Evolutionary conservation across 2,888 invertebrate genomes (phyloP).

Genomic region (Blastobasis adustella): DNA sequence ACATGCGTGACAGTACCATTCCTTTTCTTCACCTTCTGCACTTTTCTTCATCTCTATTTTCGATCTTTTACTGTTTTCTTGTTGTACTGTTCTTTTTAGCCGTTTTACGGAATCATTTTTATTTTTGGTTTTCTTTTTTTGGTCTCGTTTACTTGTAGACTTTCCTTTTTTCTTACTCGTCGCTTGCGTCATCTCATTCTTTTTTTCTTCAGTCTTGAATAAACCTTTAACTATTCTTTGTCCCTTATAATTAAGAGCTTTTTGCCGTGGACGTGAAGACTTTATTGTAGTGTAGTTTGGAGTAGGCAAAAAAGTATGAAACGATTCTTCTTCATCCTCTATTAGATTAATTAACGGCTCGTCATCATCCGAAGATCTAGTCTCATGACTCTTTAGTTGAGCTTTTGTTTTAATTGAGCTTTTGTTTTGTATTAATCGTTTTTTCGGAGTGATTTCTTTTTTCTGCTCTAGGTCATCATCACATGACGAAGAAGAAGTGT

Average conservation of each 20-base stretch:
- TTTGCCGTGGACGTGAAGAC: slow-evolving; percentile 13
- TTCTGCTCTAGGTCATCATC: slow-evolving; percentile 15
- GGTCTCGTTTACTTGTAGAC: slow-evolving; percentile 6
- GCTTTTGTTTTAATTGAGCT: slow-evolving; percentile 10
- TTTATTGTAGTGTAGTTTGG: slow-evolving; percentile 19
- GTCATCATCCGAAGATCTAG: slow-evolving; percentile 16
- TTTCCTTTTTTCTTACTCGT: slow-evolving; percentile 14
- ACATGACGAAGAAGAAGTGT: slow-evolving; percentile 17
- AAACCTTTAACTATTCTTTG: slow-evolving; percentile 18
- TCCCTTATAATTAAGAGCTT: slow-evolving; percentile 18
- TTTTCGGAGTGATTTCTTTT: slow-evolving; percentile 17
- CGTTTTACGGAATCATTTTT: slow-evolving; percentile 9
- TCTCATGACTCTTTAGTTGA: slow-evolving; percentile 13
- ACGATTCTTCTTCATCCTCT: slow-evolving; percentile 15
- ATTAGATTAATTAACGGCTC: slow-evolving; percentile 16
- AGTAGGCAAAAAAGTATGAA: slow-evolving; percentile 22
- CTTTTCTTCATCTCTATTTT: slow-evolving; percentile 12
- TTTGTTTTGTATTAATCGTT: slow-evolving; percentile 10
- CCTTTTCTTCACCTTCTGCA: slow-evolving; percentile 9
- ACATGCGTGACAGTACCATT: slow-evolving; percentile 15
- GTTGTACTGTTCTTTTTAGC: slow-evolving; percentile 6
- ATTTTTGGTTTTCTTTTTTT: slow-evolving; percentile 8
- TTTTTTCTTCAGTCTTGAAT: slow-evolving; percentile 18
- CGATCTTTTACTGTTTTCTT: slow-evolving; percentile 8
- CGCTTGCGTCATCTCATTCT: slow-evolving; percentile 12